A percentile compares a stretch with the other conserved stretches of the same genome.
Evolutionary conservation across 2,797 vertebrate genomes (phyloP).

Genomic region (Tinamus major): DNA sequence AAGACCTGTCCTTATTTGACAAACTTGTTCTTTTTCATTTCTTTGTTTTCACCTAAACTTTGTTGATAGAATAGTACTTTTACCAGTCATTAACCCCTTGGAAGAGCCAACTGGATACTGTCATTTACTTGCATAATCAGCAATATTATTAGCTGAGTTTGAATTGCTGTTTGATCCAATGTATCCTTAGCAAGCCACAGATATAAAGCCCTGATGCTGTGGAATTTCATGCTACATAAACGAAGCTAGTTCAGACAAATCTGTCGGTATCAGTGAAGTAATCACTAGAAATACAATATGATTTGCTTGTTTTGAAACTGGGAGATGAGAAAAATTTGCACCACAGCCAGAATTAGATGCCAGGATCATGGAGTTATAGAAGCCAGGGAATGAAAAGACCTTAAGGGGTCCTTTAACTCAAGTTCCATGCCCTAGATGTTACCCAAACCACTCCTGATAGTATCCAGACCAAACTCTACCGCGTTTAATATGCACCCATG

Average conservation of each 20-base stretch:
- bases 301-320: background rate
- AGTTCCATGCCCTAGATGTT: background rate
- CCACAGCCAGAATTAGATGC: background rate
- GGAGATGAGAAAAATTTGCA: background rate
- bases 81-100: background rate
- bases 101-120: background rate
- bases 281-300: background rate
- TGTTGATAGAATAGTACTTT: background rate
- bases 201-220: background rate
- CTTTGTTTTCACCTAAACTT: background rate
- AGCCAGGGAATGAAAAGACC: background rate
- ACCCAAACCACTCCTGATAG: background rate
- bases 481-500: background rate
- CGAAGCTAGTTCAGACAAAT: background rate
- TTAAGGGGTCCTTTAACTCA: background rate
- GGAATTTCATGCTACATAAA: background rate
- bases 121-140: background rate
- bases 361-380: constrained; percentile 4
- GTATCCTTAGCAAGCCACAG: background rate
- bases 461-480: background rate
- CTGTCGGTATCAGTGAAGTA: background rate
- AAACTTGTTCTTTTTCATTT: background rate
- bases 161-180: background rate
- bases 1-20: background rate
- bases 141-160: background rate